Conservation (phyloP, 2,797 vertebrate species). For the Avahi laniger region DNA sequence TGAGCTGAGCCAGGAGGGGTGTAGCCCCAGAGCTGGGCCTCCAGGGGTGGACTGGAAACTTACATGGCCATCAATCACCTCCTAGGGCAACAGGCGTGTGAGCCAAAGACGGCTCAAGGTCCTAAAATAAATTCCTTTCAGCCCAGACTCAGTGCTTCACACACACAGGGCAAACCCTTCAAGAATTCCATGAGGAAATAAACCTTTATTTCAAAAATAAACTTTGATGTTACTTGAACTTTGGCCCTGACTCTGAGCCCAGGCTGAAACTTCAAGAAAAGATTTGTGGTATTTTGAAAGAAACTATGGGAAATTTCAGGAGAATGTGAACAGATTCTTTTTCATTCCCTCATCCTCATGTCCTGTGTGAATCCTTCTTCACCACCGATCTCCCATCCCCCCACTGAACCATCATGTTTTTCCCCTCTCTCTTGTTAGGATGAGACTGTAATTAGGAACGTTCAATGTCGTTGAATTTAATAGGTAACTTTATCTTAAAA, state of each 20-base stretch:
- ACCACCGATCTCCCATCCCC: not conserved
- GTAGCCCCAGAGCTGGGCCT: not conserved
- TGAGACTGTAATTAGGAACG: not conserved
- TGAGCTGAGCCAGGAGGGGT: not conserved
- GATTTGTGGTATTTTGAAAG: conserved; percentile 47
- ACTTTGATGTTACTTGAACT: conserved; percentile 69
- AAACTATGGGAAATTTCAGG: conserved; percentile 51
- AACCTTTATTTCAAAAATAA: conserved; percentile 74
- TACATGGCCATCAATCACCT: conserved; percentile 59
- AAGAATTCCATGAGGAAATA: conserved; percentile 70
- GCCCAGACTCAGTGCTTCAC: conserved; percentile 39
- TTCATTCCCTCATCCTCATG: not conserved
- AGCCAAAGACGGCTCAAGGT: conserved; percentile 21
- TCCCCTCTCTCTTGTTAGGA: not conserved
- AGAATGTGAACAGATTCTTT: conserved; percentile 47
- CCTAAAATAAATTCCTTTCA: conserved; percentile 70
- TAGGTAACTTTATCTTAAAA: conserved; percentile 34
- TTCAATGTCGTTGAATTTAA: not conserved
- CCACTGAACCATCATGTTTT: not conserved
- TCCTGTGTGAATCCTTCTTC: not conserved
- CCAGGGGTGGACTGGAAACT: conserved; percentile 25
- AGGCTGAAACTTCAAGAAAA: conserved; percentile 54
- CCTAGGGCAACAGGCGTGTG: conserved; percentile 2
- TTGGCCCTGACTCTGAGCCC: conserved; percentile 59
- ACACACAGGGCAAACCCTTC: conserved; percentile 44